Base-by-base conservation (phyloP, 1,140 invertebrate genomes). In the Bombus superbus region DNA sequence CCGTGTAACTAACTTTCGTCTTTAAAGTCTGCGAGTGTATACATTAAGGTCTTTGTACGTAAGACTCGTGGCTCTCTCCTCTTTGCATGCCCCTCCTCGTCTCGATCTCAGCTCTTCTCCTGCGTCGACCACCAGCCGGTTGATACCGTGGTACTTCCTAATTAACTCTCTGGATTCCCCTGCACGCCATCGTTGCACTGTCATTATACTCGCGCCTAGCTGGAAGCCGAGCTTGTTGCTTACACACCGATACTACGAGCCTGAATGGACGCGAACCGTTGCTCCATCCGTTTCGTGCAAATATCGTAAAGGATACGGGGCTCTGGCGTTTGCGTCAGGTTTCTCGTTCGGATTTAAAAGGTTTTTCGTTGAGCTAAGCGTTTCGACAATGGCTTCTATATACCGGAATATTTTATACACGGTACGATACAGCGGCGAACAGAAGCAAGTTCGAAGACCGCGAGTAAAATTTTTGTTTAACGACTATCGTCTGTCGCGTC, bases 151-250 rank as follows among this genome's bases (percentile, higher is more conserved):
- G 85, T 87, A 87, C 89, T 90, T 90, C 86, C 89, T 90, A 90
- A 90, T 90, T 90, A 90, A 90, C 89, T 90, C 88, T 90, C 89
- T 85, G 72, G 86, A 90, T 90, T 90, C 90, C 89, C 79, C 88
- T 64, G 72, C 89, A 88, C 86, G 85, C 76, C 79, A 62, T 80
- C 88, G 81, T 90, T 77, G 44, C 89, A 86, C 66, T 88, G 83
- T 90, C 86, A 88, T 90, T 90, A 90, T 90, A 83, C 79, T 85
- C 71, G 57, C 44, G 42, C 42, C 69, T 44, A 28, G 73, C 44
- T 76, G 32, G 22, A 44, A 81, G 59, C 42, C 44, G 71, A 76
- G 72, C 32, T 32, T 66, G 78, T 89, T 72, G 72, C 78, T 74
- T 53, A 32, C 74, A 81, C 66, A 68, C 69, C 40, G 44, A 25